phyloP scores from a whole-genome alignment of 1,140 invertebrate species.

The Yoshiicerus persimilis region DNA sequence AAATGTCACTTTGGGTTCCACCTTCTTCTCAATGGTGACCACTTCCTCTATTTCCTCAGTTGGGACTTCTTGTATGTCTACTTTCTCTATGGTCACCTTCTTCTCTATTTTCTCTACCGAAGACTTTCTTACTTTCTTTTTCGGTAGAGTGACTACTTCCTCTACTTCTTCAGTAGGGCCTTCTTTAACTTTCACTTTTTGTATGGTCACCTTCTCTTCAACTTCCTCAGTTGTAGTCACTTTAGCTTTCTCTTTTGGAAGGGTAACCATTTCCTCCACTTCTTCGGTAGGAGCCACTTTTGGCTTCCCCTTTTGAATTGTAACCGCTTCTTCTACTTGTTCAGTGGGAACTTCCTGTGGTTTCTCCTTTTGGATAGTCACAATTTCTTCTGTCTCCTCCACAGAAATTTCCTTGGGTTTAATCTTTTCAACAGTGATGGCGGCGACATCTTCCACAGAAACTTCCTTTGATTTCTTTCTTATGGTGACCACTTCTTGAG shows the following conservation, averaged over 20 bases:
- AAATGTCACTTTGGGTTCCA: background rate
- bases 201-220: slow-evolving; percentile 15
- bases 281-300: too few relatives aligned
- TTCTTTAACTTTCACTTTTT: background rate
- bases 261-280: background rate
- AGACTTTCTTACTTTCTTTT: background rate
- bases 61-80: background rate
- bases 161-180: too few relatives aligned
- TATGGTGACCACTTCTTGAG: background rate
- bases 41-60: too few relatives aligned
- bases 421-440: background rate
- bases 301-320: background rate
- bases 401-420: background rate
- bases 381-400: background rate
- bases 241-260: too few relatives aligned
- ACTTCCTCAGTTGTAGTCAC: background rate
- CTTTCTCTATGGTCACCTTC: background rate
- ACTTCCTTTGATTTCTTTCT: background rate
- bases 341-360: background rate
- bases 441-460: background rate
- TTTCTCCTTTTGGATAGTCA: background rate
- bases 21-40: too few relatives aligned
- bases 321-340: background rate
- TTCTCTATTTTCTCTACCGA: background rate
- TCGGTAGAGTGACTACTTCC: too few relatives aligned